phyloP scores from a whole-genome alignment of 2,113 vertebrate species.

The Psilopsiagon aurifrons region DNA sequence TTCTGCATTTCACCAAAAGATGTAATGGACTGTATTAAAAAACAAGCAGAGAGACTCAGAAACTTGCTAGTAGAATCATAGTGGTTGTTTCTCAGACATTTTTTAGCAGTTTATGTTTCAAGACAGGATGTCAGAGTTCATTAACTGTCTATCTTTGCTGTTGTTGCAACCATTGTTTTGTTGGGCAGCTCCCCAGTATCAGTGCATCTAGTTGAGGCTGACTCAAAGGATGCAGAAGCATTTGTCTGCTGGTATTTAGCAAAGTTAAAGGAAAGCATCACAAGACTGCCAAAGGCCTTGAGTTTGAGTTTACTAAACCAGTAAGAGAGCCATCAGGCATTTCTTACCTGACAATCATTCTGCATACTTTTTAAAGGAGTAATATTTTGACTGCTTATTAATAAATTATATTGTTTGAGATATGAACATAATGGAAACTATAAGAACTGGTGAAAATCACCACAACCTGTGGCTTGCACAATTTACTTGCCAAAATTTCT shows the following conservation, averaged over 20 bases:
- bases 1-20: not conserved
- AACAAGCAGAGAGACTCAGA: not conserved
- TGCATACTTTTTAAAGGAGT: not conserved
- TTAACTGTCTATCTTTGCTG: not conserved
- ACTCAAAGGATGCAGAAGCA: not conserved
- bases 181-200: not conserved
- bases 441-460: not conserved
- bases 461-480: not conserved
- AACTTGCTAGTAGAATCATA: not conserved
- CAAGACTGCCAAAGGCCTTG: not conserved
- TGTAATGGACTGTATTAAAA: not conserved
- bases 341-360: not conserved
- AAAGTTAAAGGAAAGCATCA: not conserved
- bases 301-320: not conserved
- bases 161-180: not conserved
- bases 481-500: not conserved
- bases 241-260: not conserved
- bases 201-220: not conserved
- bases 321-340: not conserved
- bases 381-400: not conserved
- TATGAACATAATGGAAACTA: not conserved
- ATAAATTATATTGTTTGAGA: not conserved
- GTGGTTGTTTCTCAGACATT: not conserved
- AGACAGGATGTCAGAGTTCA: not conserved
- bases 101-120: not conserved